phyloP scores from a whole-genome alignment of 2,797 vertebrate species.

The Phoebastria nigripes region DNA sequence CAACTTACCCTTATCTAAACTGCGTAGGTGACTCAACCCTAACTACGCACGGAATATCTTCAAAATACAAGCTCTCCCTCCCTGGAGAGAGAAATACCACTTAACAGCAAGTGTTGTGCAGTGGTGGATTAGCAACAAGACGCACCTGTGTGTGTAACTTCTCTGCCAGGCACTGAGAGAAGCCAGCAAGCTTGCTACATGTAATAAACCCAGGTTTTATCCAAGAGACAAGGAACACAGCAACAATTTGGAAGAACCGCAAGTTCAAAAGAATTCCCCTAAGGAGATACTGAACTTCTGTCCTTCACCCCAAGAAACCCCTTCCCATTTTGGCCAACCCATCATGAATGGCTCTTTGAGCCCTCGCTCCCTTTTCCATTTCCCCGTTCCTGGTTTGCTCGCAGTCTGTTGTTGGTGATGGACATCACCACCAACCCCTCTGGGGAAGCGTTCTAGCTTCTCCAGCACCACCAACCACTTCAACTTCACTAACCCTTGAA shows the following conservation, averaged over 20 bases:
- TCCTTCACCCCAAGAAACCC: not conserved
- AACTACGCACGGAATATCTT: not conserved
- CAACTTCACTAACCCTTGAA: not conserved
- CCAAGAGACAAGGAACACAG: not conserved
- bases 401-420: rapidly evolving
- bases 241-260: not conserved
- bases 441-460: not conserved
- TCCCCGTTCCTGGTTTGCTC: not conserved
- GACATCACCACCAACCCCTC: not conserved
- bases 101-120: not conserved
- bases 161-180: not conserved
- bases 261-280: not conserved
- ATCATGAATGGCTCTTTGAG: not conserved
- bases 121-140: not conserved
- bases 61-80: not conserved
- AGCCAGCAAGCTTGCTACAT: not conserved
- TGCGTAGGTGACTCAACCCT: not conserved
- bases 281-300: not conserved
- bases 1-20: not conserved
- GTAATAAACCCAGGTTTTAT: not conserved
- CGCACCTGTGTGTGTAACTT: not conserved
- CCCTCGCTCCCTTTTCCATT: not conserved
- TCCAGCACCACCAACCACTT: not conserved
- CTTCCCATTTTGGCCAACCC: not conserved
- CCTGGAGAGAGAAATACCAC: not conserved